A percentile compares a stretch with the other conserved stretches of the same genome.
phyloP scores from a whole-genome alignment of 2,797 vertebrate genomes.

The Falco peregrinus region DNA sequence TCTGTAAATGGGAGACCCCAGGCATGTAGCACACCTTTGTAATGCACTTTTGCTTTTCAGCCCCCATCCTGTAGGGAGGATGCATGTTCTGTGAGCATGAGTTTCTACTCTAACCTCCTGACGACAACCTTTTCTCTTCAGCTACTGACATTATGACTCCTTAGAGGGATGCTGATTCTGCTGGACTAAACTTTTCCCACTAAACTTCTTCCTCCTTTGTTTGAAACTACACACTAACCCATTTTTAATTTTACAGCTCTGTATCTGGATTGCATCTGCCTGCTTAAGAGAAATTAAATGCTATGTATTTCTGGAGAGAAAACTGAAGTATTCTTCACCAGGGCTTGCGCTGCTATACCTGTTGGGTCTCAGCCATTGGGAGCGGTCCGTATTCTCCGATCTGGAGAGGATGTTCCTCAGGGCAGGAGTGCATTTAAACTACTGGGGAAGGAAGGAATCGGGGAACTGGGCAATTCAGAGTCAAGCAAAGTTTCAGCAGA shows the following conservation, averaged over 20 bases:
- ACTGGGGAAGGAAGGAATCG: background rate
- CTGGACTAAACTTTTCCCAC: constrained; percentile 75
- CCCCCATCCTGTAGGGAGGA: background rate
- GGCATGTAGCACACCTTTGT: constrained; percentile 10
- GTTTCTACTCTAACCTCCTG: background rate
- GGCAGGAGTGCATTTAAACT: background rate
- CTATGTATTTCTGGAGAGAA: background rate
- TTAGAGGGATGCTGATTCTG: constrained; percentile 68
- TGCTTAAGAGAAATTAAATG: constrained; percentile 30
- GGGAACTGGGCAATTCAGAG: background rate
- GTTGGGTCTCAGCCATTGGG: background rate
- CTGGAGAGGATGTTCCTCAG: background rate
- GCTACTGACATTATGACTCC: constrained; percentile 73
- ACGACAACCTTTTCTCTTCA: constrained; percentile 73
- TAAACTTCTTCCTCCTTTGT: constrained; percentile 75
- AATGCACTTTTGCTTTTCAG: background rate
- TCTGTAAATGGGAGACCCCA: constrained; percentile 46
- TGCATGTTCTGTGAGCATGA: constrained; percentile 77
- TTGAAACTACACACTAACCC: constrained; percentile 70
- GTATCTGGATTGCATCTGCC: constrained; percentile 64
- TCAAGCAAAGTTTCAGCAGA: background rate
- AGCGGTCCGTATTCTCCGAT: background rate
- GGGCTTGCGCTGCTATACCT: constrained; percentile 10
- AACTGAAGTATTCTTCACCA: background rate
- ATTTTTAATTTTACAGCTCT: constrained; percentile 73